Conservation (phyloP, 2,113 vertebrate species). For the Calyptommatus sinebrachiatus region DNA sequence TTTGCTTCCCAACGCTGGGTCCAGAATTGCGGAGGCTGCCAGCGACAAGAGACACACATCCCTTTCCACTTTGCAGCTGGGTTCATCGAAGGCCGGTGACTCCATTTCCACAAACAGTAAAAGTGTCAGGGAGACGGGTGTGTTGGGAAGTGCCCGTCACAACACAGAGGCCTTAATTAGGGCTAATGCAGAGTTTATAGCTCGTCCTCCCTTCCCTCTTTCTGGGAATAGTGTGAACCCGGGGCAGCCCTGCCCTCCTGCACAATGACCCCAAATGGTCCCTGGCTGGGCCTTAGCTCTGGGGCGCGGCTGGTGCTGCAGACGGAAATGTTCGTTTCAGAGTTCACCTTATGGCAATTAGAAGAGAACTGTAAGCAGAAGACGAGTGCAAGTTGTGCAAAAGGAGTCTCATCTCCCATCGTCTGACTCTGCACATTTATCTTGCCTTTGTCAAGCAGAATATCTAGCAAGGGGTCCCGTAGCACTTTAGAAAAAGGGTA, state of each 20-base stretch:
- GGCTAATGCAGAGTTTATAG: slow-evolving; percentile 58
- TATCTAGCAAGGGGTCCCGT: too few species aligned
- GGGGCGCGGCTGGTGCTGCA: not conserved
- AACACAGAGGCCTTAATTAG: slow-evolving; percentile 62
- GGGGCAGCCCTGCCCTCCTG: not conserved
- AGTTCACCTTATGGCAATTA: not conserved
- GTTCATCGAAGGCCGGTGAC: slow-evolving; percentile 60
- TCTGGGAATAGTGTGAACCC: slow-evolving; percentile 33
- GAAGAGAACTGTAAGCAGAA: not conserved
- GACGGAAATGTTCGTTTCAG: not conserved
- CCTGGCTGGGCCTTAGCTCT: not conserved
- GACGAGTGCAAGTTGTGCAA: not conserved
- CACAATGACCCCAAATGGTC: not conserved
- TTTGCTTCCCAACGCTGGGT: slow-evolving; percentile 39
- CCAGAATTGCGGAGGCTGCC: slow-evolving; percentile 50
- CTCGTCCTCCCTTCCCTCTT: not conserved
- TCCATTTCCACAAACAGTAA: slow-evolving; percentile 67
- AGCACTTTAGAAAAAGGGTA: not conserved
- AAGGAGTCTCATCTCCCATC: not conserved
- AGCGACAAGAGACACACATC: not conserved
- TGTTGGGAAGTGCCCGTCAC: slow-evolving; percentile 57
- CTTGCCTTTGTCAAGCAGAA: not conserved
- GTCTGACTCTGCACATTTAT: not conserved
- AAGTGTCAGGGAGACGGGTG: slow-evolving; percentile 63
- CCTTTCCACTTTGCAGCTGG: slow-evolving; percentile 53